Percentiles rank a stretch among this genome's conserved stretches.
Evolutionary conservation across 37 sponge, comb jelly and placozoan species (phyloP).

Genomic region (Aplysina aerophoba): DNA sequence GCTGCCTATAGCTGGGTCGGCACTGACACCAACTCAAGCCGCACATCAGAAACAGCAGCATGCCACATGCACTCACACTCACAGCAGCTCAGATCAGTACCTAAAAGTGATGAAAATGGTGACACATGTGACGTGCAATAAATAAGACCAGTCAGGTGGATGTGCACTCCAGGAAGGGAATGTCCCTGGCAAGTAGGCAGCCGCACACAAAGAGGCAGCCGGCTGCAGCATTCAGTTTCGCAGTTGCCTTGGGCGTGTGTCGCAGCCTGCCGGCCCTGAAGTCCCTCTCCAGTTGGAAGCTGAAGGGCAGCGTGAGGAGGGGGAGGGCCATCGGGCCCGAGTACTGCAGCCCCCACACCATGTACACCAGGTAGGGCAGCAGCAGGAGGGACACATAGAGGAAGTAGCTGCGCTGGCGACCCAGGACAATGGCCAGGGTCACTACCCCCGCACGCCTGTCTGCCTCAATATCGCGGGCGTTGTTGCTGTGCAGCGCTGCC

Average conservation of each 20-base stretch:
- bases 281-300: constrained; percentile 67
- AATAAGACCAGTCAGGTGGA: no score
- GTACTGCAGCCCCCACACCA: constrained; percentile 56
- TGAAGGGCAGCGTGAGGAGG: constrained; percentile 53
- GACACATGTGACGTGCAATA: no score
- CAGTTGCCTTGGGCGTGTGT: constrained; percentile 36
- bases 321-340: constrained; percentile 68
- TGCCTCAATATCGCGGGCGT: constrained; percentile 62
- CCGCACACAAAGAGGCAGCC: constrained; percentile 63
- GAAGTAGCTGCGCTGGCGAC: constrained; percentile 74
- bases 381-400: constrained; percentile 77
- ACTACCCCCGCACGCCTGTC: constrained; percentile 56
- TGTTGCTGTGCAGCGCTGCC: constrained; percentile 84
- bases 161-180: constrained; percentile 14
- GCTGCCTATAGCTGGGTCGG: no score
- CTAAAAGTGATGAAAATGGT: no score
- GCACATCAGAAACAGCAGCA: no score
- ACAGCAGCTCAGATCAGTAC: no score
- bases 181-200: constrained; percentile 50
- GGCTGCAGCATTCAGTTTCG: constrained; percentile 50
- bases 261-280: constrained; percentile 53
- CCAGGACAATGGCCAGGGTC: constrained; percentile 75
- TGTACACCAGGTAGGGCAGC: constrained; percentile 73
- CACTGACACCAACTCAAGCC: no score
- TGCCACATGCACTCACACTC: no score